These are phyloP conservation scores for Brachypterus glaber DNA, from an alignment of 2,888 invertebrate genomes.

Conservation along the genomic window DNA sequence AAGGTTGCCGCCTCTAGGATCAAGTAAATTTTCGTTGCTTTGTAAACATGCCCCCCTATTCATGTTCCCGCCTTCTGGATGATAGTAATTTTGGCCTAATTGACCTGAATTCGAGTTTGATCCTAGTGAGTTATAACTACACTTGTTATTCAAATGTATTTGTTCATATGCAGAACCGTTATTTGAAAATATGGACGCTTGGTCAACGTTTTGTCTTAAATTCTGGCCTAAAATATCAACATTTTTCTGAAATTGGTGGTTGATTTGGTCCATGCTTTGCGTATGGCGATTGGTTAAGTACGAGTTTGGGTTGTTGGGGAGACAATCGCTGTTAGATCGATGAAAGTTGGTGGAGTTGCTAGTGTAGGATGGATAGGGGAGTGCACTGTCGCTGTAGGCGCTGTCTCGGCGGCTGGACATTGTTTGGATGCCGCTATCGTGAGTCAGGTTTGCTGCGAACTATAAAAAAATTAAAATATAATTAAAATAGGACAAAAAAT, in stretches of 20 bases:
- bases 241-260: no score
- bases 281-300: slow-evolving; percentile 20
- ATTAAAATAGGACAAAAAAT: no score
- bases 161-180: slow-evolving; percentile 22
- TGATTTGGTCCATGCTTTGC: slow-evolving; percentile 29
- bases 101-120: slow-evolving; percentile 23
- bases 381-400: slow-evolving; percentile 33
- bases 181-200: slow-evolving; percentile 23
- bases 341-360: slow-evolving; percentile 15
- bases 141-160: slow-evolving; percentile 18
- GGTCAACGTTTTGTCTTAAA: slow-evolving; percentile 14
- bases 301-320: slow-evolving; percentile 21
- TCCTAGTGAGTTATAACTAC: slow-evolving; percentile 24
- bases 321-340: slow-evolving; percentile 32
- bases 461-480: slow-evolving; percentile 29
- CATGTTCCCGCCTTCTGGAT: no score
- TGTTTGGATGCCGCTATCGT: slow-evolving; percentile 48
- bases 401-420: slow-evolving; percentile 41
- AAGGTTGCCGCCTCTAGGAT: slow-evolving; percentile 34
- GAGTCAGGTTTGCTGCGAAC: slow-evolving; percentile 36
- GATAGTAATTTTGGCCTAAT: slow-evolving; percentile 29
- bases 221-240: no score
- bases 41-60: no score
- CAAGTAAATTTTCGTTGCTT: no score
- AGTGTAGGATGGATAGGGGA: slow-evolving; percentile 12